Base-by-base conservation (phyloP, 1,140 invertebrate species). In the Drosophila nikananu region DNA sequence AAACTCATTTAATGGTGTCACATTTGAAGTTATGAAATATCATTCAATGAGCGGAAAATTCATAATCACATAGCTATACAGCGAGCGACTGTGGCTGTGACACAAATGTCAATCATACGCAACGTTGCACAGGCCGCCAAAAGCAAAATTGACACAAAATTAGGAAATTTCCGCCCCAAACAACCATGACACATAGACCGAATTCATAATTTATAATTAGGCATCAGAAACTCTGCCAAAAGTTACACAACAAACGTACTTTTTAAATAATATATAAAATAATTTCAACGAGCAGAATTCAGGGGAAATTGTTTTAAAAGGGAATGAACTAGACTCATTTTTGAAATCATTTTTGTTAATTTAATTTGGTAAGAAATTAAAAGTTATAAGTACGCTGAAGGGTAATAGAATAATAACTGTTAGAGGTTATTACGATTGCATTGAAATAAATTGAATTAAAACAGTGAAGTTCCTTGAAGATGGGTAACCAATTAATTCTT, bases 91-190 rank as follows among this genome's bases (percentile, higher is more conserved):
- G 61, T 25, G 48, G 54, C 62, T 79, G 57, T 86, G 83, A 87
- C 83, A 86, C 80, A 77, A 80, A 80, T 83, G 78, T 89, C 77
- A 87, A 87, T 87, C 83, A 87, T 81, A 77, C 83, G 83, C 83
- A 87, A 83, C 80, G 83, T 77, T 86, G 83, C 83, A 87, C 83
- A 86, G 71, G 44, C 48, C 67, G 42, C 32, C 62, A 59, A 60
- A 76, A 15, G 49, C 27, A 21, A 72, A 73, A 73, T 73, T 72
- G 66, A 60, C 68, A 61, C 32, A 41, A 73, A 61, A 61, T 73
- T 73, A 42, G 37, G 37, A 73, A 73, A 73, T 74, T 73, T 73
- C 55, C 68, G 54, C 46, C 23, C 42, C 25, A 61, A 52, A 12
- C 64, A 67, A 15, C 64, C 67, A 68, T 71, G 67, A 71, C 67